These are phyloP conservation scores for Percopsis transmontana DNA, from an alignment of 2,113 vertebrate genomes.

Conservation along the genomic window DNA sequence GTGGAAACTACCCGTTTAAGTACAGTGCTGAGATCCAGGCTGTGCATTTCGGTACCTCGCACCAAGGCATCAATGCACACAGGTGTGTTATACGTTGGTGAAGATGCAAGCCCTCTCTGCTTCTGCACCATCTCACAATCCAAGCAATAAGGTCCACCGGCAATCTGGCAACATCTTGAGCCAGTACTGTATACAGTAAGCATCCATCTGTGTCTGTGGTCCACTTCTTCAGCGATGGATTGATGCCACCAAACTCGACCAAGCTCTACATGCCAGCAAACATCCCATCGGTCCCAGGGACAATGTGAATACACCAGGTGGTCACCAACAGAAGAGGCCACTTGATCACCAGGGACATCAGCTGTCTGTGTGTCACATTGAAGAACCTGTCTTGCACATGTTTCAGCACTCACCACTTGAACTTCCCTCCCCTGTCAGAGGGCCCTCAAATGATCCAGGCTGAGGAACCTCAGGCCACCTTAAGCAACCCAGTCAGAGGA, in stretches of 20 bases:
- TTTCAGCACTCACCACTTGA: conserved; percentile 18
- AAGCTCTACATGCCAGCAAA: conserved; percentile 18
- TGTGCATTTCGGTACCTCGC: neutral
- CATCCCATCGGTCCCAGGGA: conserved; percentile 20
- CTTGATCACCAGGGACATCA: conserved; percentile 14
- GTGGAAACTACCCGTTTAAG: conserved; percentile 7
- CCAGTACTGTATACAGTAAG: neutral
- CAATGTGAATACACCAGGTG: conserved; percentile 26
- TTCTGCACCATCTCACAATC: conserved; percentile 4
- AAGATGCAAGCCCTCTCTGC: conserved; percentile 4
- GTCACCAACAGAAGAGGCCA: conserved; percentile 13
- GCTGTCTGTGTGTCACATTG: conserved; percentile 18
- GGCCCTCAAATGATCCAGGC: neutral
- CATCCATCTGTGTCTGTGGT: conserved; percentile 4
- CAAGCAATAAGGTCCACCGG: neutral
- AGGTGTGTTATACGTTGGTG: conserved; percentile 4
- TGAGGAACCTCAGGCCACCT: neutral
- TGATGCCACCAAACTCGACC: conserved; percentile 4
- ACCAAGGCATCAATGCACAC: conserved; percentile 1
- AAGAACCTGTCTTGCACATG: conserved; percentile 13
- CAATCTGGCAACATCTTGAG: conserved; percentile 1
- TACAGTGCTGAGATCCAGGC: neutral
- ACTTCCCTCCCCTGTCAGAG: conserved; percentile 15
- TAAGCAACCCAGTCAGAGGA: neutral
- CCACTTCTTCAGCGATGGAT: too few relatives aligned